Conservation (phyloP, 2,888 invertebrate genomes). For the Cerastis leucographa region DNA sequence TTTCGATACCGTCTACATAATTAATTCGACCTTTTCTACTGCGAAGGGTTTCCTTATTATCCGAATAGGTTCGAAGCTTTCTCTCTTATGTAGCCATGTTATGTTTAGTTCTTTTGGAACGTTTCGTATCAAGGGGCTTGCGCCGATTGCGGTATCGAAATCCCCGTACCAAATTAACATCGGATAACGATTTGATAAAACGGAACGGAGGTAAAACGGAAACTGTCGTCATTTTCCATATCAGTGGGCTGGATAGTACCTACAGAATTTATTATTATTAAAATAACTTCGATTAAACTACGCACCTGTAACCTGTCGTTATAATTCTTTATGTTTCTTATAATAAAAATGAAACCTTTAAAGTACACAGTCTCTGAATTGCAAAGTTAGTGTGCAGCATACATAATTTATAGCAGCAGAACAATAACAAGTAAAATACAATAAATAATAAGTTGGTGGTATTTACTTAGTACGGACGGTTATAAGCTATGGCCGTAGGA, state of each 20-base stretch:
- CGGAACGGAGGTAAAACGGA: slow-evolving; percentile 22
- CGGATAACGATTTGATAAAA: slow-evolving; percentile 31
- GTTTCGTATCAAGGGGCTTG: slow-evolving; percentile 33
- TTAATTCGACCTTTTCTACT: slow-evolving; percentile 63
- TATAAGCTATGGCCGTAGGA: slow-evolving; percentile 57
- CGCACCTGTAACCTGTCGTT: background rate
- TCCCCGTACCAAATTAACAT: slow-evolving; percentile 29
- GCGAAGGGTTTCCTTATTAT: slow-evolving; percentile 53
- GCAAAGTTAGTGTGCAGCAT: slow-evolving; percentile 45
- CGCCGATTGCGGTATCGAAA: slow-evolving; percentile 33
- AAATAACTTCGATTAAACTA: background rate
- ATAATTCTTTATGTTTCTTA: background rate
- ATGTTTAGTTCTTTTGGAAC: slow-evolving; percentile 39
- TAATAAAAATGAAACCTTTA: slow-evolving; percentile 24
- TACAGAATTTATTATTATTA: background rate
- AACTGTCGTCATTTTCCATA: slow-evolving; percentile 13
- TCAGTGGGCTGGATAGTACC: background rate
- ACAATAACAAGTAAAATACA: slow-evolving; percentile 62
- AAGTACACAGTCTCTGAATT: slow-evolving; percentile 21
- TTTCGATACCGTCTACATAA: slow-evolving; percentile 64
- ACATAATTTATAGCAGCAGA: slow-evolving; percentile 50
- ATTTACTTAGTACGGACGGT: slow-evolving; percentile 58
- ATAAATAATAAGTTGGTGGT: slow-evolving; percentile 62
- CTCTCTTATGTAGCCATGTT: slow-evolving; percentile 29
- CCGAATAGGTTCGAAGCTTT: slow-evolving; percentile 32